Evolutionary conservation across 2,797 vertebrate species (phyloP).

Genomic region (Sebastes aleutianus): DNA sequence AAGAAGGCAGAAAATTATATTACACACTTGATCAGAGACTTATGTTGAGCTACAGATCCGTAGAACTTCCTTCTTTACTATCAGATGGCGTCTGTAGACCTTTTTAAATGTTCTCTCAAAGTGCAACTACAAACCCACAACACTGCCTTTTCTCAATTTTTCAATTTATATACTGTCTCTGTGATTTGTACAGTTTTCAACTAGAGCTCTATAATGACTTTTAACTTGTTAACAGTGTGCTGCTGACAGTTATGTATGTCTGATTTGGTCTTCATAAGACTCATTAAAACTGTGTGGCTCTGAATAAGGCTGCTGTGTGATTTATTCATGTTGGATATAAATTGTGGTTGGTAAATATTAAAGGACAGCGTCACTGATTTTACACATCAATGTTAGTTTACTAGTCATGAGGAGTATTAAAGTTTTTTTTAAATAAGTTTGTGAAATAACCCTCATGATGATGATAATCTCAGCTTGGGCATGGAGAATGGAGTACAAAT

Average conservation of each 20-base stretch:
- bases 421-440: too few relatives aligned
- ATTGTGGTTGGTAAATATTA: background rate
- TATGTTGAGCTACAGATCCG: background rate
- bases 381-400: background rate
- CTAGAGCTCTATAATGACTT: conserved; percentile 1
- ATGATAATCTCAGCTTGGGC: background rate
- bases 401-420: background rate
- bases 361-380: background rate
- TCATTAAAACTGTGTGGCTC: conserved; percentile 55
- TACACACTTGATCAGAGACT: background rate
- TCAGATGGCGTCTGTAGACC: background rate
- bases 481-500: background rate
- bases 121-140: background rate
- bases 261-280: conserved; percentile 80
- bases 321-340: conserved; percentile 11
- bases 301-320: conserved; percentile 3
- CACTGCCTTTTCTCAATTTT: conserved; percentile 23
- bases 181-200: conserved; percentile 38
- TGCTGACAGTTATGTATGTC: conserved; percentile 30
- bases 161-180: conserved; percentile 41
- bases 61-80: background rate
- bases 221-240: conserved; percentile 20
- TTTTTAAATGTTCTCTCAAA: conserved; percentile 5
- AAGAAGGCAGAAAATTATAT: background rate
- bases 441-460: too few relatives aligned